A percentile compares a stretch with the other conserved stretches of the same genome.
phyloP scores from a whole-genome alignment of 2,888 invertebrate genomes.

The Sphaeridia pumilis region DNA sequence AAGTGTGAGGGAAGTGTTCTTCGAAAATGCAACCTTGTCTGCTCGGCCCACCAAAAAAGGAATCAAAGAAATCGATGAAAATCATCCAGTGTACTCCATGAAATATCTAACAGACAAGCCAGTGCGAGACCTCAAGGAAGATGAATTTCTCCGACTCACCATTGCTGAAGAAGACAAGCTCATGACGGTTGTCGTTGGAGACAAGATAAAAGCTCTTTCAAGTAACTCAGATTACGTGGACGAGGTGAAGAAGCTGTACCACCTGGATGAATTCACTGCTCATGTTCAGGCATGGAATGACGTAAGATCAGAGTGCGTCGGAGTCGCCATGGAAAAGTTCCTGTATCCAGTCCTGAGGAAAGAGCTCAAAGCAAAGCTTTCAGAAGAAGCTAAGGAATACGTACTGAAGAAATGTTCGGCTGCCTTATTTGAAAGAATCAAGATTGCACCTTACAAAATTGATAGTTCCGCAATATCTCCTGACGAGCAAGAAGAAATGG shows the following conservation, averaged over 20 bases:
- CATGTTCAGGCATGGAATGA: conserved; percentile 93
- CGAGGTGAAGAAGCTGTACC: conserved; percentile 72
- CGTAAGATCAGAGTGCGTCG: conserved; percentile 72
- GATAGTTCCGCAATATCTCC: conserved; percentile 38
- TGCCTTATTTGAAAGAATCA: conserved; percentile 81
- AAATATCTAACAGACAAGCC: conserved; percentile 91
- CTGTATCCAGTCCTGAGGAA: conserved; percentile 79
- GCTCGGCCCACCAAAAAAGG: conserved; percentile 81
- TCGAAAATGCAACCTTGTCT: conserved; percentile 72
- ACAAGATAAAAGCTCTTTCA: conserved; percentile 66
- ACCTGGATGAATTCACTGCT: conserved; percentile 81
- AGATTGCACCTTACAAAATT: conserved; percentile 38
- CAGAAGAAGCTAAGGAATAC: conserved; percentile 76
- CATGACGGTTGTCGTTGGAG: conserved; percentile 58
- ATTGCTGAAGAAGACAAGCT: conserved; percentile 74
- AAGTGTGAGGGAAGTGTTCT: conserved; percentile 71
- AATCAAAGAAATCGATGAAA: conserved; percentile 87
- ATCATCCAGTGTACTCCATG: conserved; percentile 71
- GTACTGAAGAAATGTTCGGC: conserved; percentile 72
- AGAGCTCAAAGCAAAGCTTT: conserved; percentile 65
- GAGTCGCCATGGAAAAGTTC: conserved; percentile 72
- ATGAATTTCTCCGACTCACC: conserved; percentile 73
- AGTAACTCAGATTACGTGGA: conserved; percentile 61
- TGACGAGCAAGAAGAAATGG: conserved; percentile 78
- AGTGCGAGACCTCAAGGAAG: conserved; percentile 71